These are phyloP conservation scores for Nothobranchius kuhntae DNA, from an alignment of 2,113 vertebrate species.

Conservation along the genomic window DNA sequence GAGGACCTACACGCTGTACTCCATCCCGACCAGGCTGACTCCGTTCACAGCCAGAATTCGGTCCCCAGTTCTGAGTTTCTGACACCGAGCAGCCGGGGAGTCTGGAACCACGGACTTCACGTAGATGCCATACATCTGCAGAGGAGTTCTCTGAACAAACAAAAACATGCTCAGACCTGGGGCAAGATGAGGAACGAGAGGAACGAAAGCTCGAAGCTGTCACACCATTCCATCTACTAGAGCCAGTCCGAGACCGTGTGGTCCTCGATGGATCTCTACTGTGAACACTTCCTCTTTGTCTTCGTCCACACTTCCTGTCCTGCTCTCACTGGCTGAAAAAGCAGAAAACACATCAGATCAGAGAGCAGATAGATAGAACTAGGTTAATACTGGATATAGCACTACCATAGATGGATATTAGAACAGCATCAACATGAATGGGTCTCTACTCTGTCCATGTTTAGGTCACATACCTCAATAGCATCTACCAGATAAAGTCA, in stretches of 20 bases:
- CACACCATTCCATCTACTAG: slow-evolving; percentile 80
- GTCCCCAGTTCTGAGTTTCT: slow-evolving; percentile 73
- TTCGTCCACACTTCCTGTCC: slow-evolving; percentile 26
- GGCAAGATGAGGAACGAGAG: not conserved
- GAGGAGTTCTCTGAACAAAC: slow-evolving; percentile 64
- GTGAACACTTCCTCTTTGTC: slow-evolving; percentile 77
- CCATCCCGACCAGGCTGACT: slow-evolving; percentile 79
- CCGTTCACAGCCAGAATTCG: slow-evolving; percentile 83
- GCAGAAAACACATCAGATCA: slow-evolving; percentile 6
- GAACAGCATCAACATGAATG: too few relatives aligned
- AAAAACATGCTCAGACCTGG: not conserved
- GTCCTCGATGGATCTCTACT: slow-evolving; percentile 77
- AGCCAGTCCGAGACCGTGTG: slow-evolving; percentile 79
- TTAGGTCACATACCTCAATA: too few relatives aligned
- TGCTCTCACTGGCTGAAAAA: slow-evolving; percentile 39
- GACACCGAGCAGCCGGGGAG: slow-evolving; percentile 76
- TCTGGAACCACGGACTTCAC: slow-evolving; percentile 80
- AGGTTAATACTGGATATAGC: too few relatives aligned
- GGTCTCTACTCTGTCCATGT: too few relatives aligned
- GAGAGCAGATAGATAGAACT: not conserved
- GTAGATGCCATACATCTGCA: slow-evolving; percentile 79
- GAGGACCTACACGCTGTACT: slow-evolving; percentile 73
- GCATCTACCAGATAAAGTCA: too few relatives aligned
- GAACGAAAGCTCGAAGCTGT: too few relatives aligned
- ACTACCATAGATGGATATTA: too few relatives aligned